A percentile compares a stretch with the other conserved stretches of the same genome.
phyloP scores from a whole-genome alignment of 2,113 vertebrate species.

The Polypterus senegalus region DNA sequence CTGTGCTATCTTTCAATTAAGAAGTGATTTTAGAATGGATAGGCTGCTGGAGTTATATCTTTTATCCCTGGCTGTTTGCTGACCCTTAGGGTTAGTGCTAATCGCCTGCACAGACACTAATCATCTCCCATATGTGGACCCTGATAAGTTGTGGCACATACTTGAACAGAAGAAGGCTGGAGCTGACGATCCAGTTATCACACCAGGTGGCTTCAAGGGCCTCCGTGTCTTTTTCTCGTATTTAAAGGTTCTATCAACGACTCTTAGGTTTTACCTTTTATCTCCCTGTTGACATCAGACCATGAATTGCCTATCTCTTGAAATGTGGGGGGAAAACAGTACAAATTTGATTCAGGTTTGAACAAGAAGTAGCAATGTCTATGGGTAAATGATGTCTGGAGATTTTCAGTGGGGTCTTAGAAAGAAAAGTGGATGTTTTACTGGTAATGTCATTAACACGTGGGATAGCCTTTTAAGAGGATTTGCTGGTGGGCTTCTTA shows the following conservation, averaged over 20 bases:
- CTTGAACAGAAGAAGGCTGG: slow-evolving; percentile 73
- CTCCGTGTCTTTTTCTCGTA: slow-evolving; percentile 65
- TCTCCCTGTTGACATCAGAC: slow-evolving; percentile 92
- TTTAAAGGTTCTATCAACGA: slow-evolving; percentile 84
- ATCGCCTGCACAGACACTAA: slow-evolving; percentile 90
- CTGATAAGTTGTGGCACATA: slow-evolving; percentile 96
- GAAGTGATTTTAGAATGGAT: slow-evolving; percentile 84
- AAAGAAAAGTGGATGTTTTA: too few relatives aligned
- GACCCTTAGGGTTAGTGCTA: slow-evolving; percentile 80
- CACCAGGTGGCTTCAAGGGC: slow-evolving; percentile 85
- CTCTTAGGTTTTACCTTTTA: slow-evolving; percentile 86
- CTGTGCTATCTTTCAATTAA: slow-evolving; percentile 69
- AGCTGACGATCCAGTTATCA: slow-evolving; percentile 84
- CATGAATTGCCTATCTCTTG: slow-evolving; percentile 84
- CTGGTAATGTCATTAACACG: too few relatives aligned
- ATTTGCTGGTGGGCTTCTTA: too few relatives aligned
- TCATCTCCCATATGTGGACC: slow-evolving; percentile 94
- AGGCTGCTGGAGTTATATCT: slow-evolving; percentile 83
- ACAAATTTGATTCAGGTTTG: slow-evolving; percentile 81
- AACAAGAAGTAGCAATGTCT: too few relatives aligned
- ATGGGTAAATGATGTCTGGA: too few relatives aligned
- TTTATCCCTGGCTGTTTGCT: slow-evolving; percentile 88
- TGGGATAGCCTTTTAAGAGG: too few relatives aligned
- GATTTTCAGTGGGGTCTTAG: too few relatives aligned
- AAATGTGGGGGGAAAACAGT: slow-evolving; percentile 65